These are phyloP conservation scores for Zaprionus davidi DNA, from an alignment of 1,140 invertebrate species.

Conservation along the genomic window DNA sequence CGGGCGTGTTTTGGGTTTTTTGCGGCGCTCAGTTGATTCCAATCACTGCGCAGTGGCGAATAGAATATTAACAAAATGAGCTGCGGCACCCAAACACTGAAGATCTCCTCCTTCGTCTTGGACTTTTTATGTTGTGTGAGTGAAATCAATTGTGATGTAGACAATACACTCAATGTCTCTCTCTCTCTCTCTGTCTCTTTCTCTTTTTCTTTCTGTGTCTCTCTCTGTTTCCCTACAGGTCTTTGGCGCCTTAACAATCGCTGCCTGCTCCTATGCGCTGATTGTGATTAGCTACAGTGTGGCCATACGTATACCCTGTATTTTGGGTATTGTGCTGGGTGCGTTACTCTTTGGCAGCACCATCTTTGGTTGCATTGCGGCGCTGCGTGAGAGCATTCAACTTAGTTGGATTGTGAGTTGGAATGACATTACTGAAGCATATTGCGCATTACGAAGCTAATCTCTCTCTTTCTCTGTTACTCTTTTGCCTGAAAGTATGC, in stretches of 20 bases:
- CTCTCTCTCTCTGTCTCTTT: too few species aligned
- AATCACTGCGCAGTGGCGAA: conserved; percentile 17
- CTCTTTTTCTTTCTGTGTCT: conserved; percentile 8
- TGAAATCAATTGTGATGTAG: conserved; percentile 8
- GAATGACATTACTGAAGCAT: neutral
- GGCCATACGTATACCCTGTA: conserved; percentile 73
- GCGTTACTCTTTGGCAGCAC: conserved; percentile 68
- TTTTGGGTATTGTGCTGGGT: conserved; percentile 68
- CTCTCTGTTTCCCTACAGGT: conserved; percentile 51
- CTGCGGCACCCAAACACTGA: conserved; percentile 68
- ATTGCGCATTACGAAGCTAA: neutral
- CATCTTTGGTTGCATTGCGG: conserved; percentile 70
- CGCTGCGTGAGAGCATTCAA: conserved; percentile 60
- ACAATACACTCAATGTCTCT: neutral
- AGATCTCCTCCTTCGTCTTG: conserved; percentile 73
- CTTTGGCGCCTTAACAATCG: conserved; percentile 63
- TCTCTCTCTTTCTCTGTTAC: neutral
- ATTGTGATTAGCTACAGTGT: conserved; percentile 52
- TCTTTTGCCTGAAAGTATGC: conserved; percentile 55
- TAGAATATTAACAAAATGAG: conserved; percentile 56
- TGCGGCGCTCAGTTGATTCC: conserved; percentile 50
- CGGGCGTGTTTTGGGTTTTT: conserved; percentile 18
- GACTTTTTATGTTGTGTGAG: conserved; percentile 81
- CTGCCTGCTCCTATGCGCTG: conserved; percentile 68
- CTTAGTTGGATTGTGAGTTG: conserved; percentile 75